phyloP scores from a whole-genome alignment of 1,140 invertebrate genomes.

The Habropoda laboriosa region DNA sequence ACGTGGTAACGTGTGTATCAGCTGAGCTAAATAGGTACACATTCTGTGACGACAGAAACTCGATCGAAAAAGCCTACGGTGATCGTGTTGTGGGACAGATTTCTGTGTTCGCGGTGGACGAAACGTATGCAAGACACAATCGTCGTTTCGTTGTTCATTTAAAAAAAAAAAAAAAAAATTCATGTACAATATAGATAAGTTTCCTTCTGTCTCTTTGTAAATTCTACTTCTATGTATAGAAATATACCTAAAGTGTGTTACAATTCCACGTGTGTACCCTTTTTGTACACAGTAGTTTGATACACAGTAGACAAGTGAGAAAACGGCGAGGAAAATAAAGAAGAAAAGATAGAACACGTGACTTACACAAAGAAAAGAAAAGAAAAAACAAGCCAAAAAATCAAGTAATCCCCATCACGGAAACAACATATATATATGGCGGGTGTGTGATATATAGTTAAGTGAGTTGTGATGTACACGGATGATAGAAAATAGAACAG shows the following conservation, averaged over 20 bases:
- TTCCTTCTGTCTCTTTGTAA: neutral
- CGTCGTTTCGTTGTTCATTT: neutral
- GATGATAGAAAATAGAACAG: neutral
- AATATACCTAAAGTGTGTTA: neutral
- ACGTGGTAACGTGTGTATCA: too few relatives aligned
- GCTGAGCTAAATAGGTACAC: too few relatives aligned
- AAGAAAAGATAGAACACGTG: conserved; percentile 52
- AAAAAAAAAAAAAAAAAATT: too few relatives aligned
- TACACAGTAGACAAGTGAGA: conserved; percentile 49
- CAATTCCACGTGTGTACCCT: neutral
- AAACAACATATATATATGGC: conserved; percentile 58
- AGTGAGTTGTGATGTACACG: conserved; percentile 35
- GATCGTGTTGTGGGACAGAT: conserved; percentile 7
- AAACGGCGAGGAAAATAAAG: conserved; percentile 59
- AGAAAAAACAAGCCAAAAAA: conserved; percentile 77
- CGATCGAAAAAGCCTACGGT: conserved; percentile 28
- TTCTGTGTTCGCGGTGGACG: conserved; percentile 4
- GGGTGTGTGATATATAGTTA: conserved; percentile 40
- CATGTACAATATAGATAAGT: neutral
- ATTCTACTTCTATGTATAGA: neutral
- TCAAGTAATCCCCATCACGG: conserved; percentile 76
- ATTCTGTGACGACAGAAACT: conserved; percentile 23
- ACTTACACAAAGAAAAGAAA: conserved; percentile 66
- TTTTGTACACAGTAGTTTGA: conserved; percentile 54
- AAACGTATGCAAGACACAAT: conserved; percentile 14